Base-by-base conservation (phyloP, 2,797 vertebrate species). In the Jordanella pulchra region DNA sequence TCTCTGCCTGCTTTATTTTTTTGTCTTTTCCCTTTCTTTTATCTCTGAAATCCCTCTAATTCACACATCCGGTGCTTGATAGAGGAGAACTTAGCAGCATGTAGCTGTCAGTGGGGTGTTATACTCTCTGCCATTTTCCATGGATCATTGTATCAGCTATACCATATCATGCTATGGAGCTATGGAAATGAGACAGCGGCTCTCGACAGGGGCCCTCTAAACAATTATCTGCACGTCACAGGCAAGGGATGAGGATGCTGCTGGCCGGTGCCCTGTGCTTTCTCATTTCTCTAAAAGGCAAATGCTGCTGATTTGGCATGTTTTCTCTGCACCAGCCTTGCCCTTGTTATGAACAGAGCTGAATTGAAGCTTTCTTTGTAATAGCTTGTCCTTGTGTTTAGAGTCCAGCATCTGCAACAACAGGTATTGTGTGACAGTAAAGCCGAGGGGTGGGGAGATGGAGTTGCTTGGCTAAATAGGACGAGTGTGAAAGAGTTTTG, bases 231-330 rank as follows among this genome's bases (percentile, higher is more conserved):
- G 42, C 67, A 69, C 79, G 82, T 84, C 86, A 79, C 72, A 75
- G 72, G 71, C 82, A 76, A 73, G 23, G 60, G 13, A 44, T 15
- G 39, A 44, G 69, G 73, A 77, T 77, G 78, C 72, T 75, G 73
- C 77, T 80, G 86, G 79, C 85, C 77, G 71, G 67, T 65, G 75
- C 80, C 66, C 79, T 74, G 76, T 56, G 80, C 80, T 78, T 80
- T 87, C 86, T 89, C 79, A 84, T 92, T 82, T 82, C 83, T 82
- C 79, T 85, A 69, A 85, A 86, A 85, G 86, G 72, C 75, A 86
- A 89, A 87, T 88, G 79, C 78, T 91, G 91, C 93, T 91, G 91
- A 90, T 77, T 86, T 78, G 79, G 28, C 13, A 23, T 70, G 83
- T 91, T 86, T 77, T 74, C 67, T 65, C 75, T 82, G 71, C 72